These are phyloP conservation scores for Centropus bengalensis DNA, from an alignment of 2,113 vertebrate species.

Conservation along the genomic window DNA sequence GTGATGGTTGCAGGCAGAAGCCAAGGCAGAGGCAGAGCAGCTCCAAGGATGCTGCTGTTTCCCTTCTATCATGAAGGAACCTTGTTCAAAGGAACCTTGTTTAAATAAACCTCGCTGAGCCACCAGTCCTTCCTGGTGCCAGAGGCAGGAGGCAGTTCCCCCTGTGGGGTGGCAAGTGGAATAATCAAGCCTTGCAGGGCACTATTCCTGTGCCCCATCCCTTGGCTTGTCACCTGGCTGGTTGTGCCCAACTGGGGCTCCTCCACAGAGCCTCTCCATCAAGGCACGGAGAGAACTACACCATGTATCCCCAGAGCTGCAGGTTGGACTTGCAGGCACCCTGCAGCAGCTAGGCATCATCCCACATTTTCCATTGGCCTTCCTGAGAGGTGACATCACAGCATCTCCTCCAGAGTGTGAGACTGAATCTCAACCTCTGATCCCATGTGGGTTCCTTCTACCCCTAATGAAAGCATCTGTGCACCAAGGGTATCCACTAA, in stretches of 20 bases:
- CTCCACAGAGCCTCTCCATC: neutral
- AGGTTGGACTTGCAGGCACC: neutral
- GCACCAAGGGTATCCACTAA: neutral
- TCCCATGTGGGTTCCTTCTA: neutral
- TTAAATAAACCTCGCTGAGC: neutral
- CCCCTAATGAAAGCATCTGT: neutral
- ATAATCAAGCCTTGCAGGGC: neutral
- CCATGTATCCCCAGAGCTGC: rapidly evolving
- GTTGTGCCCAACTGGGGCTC: too few relatives aligned
- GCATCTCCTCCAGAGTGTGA: neutral
- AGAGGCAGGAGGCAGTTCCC: neutral
- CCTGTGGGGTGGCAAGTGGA: rapidly evolving
- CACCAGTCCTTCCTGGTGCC: neutral
- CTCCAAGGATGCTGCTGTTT: neutral
- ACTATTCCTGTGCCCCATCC: neutral
- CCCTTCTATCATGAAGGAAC: neutral
- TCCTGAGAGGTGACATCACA: neutral
- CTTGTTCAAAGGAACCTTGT: neutral
- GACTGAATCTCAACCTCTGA: neutral
- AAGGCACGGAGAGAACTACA: neutral
- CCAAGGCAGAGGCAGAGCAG: neutral
- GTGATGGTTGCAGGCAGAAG: neutral
- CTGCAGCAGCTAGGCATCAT: neutral
- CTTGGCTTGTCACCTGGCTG: rapidly evolving
- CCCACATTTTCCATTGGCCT: neutral